These are phyloP conservation scores for Lepisosteus osseus DNA, from an alignment of 2,113 vertebrate species.

Conservation along the genomic window DNA sequence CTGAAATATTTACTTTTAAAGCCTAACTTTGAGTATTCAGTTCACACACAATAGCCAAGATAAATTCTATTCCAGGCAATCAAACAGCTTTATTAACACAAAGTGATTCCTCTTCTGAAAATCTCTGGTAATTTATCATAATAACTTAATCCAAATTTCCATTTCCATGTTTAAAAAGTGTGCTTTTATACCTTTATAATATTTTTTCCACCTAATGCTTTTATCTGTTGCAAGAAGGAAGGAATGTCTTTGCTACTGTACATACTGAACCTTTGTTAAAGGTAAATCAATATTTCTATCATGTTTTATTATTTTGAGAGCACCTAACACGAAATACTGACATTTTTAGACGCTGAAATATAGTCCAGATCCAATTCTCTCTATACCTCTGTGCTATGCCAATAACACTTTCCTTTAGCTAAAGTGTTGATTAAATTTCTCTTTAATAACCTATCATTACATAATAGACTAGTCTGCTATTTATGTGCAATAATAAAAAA, in stretches of 20 bases:
- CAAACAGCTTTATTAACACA: too few species aligned
- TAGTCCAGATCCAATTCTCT: neutral
- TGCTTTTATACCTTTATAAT: too few species aligned
- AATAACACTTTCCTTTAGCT: constrained; percentile 27
- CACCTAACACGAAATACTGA: constrained; percentile 4
- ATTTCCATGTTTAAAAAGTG: too few species aligned
- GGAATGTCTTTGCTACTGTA: neutral
- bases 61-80: neutral
- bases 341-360: too few species aligned
- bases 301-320: constrained; percentile 5
- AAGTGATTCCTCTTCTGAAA: too few species aligned
- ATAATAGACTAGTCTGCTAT: constrained; percentile 26
- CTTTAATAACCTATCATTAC: constrained; percentile 30
- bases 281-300: constrained; percentile 5
- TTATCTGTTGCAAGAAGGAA: neutral
- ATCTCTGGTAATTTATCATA: too few species aligned
- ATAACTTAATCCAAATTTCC: too few species aligned
- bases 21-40: neutral
- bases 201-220: too few species aligned
- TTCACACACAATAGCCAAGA: neutral
- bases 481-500: constrained; percentile 30
- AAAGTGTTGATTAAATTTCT: constrained; percentile 47
- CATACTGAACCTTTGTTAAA: constrained; percentile 18
- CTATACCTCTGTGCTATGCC: constrained; percentile 23
- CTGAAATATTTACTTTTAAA: neutral